Percentiles rank a stretch among this genome's conserved stretches.
phyloP scores from a whole-genome alignment of 2,113 vertebrate species.

The Pseudonaja textilis region DNA sequence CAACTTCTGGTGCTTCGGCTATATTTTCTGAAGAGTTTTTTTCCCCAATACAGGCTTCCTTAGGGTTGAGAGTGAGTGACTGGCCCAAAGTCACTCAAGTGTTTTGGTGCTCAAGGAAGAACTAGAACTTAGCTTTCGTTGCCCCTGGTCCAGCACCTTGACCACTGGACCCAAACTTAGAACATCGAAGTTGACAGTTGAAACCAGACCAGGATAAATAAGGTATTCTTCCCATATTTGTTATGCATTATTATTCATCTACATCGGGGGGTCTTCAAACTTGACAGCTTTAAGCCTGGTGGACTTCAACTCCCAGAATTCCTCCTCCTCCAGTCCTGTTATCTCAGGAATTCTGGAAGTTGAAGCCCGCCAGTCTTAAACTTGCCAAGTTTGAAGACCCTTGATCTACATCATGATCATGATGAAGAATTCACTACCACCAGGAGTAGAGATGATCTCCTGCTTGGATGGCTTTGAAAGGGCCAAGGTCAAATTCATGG shows the following conservation, averaged over 20 bases:
- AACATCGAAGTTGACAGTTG: not conserved
- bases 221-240: not conserved
- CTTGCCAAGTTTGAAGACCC: too few species aligned
- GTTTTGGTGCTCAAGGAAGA: not conserved
- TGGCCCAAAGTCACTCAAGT: not conserved
- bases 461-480: not conserved
- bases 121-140: not conserved
- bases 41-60: not conserved
- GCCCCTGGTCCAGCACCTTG: not conserved
- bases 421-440: too few species aligned
- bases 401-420: not conserved
- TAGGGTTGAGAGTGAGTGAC: not conserved
- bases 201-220: not conserved
- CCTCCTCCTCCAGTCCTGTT: too few species aligned
- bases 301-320: too few species aligned
- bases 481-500: not conserved
- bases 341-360: too few species aligned
- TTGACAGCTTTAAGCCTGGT: too few species aligned
- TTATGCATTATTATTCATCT: not conserved
- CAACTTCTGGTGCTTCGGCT: not conserved
- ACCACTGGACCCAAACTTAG: not conserved
- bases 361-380: too few species aligned
- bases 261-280: too few species aligned
- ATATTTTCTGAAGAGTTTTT: not conserved
- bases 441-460: not conserved